Evolutionary conservation across 2,797 vertebrate genomes (phyloP).

Genomic region (Pteropus rufus): DNA sequence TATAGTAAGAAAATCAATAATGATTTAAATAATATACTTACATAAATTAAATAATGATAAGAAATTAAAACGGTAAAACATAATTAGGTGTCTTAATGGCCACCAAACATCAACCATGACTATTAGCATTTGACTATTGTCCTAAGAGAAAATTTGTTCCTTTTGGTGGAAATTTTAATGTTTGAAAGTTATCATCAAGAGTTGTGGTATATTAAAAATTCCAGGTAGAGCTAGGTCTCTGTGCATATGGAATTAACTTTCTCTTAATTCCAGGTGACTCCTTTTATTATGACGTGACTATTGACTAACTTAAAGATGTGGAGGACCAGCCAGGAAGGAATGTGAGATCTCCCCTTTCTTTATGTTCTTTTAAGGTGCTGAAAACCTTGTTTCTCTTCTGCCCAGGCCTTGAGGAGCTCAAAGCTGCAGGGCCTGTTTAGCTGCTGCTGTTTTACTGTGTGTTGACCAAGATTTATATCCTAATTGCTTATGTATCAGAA

Average conservation of each 20-base stretch:
- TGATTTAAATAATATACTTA: background rate
- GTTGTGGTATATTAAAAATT: constrained; percentile 6
- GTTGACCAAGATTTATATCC: background rate
- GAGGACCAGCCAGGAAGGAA: background rate
- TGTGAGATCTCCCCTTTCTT: background rate
- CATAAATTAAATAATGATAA: constrained; percentile 25
- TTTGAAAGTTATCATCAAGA: constrained; percentile 23
- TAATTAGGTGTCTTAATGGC: background rate
- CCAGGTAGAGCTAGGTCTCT: background rate
- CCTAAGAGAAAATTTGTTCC: background rate
- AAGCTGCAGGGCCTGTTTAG: constrained; percentile 24
- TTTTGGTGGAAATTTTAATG: constrained; percentile 15
- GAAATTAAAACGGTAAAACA: background rate
- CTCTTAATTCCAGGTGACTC: background rate
- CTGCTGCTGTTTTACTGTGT: background rate
- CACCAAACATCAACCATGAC: background rate
- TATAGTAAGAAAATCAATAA: constrained; percentile 8
- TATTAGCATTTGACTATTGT: background rate
- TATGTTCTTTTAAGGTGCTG: background rate
- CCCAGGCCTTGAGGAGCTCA: background rate
- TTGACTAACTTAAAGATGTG: background rate
- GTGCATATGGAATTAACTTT: background rate
- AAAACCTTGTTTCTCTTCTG: background rate
- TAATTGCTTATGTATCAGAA: background rate
- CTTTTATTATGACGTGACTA: background rate